Evolutionary conservation across 2,888 invertebrate genomes (phyloP).

Genomic region (Aradus depressus): DNA sequence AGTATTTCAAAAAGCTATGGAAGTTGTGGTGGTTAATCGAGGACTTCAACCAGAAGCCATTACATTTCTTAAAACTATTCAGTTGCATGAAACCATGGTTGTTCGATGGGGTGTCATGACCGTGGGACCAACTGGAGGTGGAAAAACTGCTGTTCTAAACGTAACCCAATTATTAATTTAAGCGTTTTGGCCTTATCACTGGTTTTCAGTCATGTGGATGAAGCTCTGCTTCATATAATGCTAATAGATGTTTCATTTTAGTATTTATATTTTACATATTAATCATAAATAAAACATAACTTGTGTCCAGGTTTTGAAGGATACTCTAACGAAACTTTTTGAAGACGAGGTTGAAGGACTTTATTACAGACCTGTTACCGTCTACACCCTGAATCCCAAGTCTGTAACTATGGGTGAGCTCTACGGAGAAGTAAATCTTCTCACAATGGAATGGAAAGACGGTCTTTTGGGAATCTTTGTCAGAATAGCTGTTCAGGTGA

Average conservation of each 20-base stretch:
- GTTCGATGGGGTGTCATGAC: slow-evolving; percentile 88
- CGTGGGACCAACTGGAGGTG: slow-evolving; percentile 81
- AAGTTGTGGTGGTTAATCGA: slow-evolving; percentile 42
- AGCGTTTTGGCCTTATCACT: not conserved
- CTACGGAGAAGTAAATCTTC: slow-evolving; percentile 73
- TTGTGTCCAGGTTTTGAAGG: slow-evolving; percentile 50
- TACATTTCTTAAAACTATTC: slow-evolving; percentile 65
- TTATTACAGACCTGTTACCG: slow-evolving; percentile 59
- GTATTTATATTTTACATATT: not conserved
- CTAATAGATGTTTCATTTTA: not conserved
- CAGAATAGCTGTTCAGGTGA: slow-evolving; percentile 47
- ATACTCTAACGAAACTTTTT: slow-evolving; percentile 54
- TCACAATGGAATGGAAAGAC: slow-evolving; percentile 83
- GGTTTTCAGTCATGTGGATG: not conserved
- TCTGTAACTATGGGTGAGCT: slow-evolving; percentile 77
- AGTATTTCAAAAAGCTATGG: slow-evolving; percentile 52
- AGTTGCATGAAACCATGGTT: slow-evolving; percentile 81
- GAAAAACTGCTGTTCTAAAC: slow-evolving; percentile 64
- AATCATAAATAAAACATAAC: too few species aligned
- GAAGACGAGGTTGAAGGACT: slow-evolving; percentile 48
- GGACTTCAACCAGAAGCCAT: slow-evolving; percentile 55
- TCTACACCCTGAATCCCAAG: slow-evolving; percentile 78
- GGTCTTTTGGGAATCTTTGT: slow-evolving; percentile 66
- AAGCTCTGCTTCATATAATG: not conserved
- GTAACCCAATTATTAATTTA: slow-evolving; percentile 39